Evolutionary conservation across 2,113 vertebrate species (phyloP), one percentile per base, ranked within the genome.

Genomic region (Petrocephalus zakoni): DNA sequence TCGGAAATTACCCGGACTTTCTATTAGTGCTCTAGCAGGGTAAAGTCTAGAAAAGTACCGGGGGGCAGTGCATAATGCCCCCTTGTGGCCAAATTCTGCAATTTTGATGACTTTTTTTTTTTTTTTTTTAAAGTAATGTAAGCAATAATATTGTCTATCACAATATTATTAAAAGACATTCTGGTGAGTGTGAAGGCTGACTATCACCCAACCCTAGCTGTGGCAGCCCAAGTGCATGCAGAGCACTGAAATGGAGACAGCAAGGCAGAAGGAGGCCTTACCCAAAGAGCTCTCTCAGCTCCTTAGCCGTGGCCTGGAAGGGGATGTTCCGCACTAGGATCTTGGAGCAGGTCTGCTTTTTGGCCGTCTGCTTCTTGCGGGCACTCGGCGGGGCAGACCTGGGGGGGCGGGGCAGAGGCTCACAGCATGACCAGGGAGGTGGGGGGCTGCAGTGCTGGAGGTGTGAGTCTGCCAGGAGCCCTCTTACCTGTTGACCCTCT

Each of bases 261-360:
- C 11, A 10, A 72, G 21, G 53, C 4, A 19, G 0, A 22, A 4
- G 53, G 2, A 34, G 22, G 19, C 94, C 3, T 92, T 93, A 99
- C 98, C 97, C 97, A 95, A 99, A 99, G 29, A 99, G 97, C 56
- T 99, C 98, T 11, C 96, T 93, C 91, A 99, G 94, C 92, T 99
- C 98, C 86, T 91, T 94, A 89, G 94, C 93, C 0, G 95, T 94
- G 42, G 98, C 97, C 90, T 99, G 98, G 96, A 99, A 99, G 0
- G 98, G 98, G 87, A 99, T 95, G 90, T 99, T 99, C 49, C 98
- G 94, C 53, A 99, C 98, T 81, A 99, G 95, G 93, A 99, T 99
- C 94, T 99, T 99, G 21, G 98, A 97, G 0, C 95, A 97, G 0
- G 88, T 97, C 93, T 99, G 98, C 90, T 98, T 99, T 93, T 95